These are phyloP conservation scores for Nephrotoma guestfalica DNA, from an alignment of 2,888 invertebrate genomes.

Conservation along the genomic window DNA sequence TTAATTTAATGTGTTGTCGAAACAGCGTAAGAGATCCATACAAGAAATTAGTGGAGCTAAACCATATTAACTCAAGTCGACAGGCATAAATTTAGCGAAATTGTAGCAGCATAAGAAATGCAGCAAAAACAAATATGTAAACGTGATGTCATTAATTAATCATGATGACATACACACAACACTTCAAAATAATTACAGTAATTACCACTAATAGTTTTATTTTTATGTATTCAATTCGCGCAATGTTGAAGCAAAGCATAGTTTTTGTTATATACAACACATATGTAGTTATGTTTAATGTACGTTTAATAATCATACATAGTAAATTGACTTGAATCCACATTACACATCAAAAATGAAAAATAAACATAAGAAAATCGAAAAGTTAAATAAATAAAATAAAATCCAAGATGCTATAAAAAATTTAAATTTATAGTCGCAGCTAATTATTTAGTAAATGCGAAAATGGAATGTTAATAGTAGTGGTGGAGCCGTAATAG, in stretches of 20 bases:
- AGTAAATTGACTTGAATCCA: background rate
- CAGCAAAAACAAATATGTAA: background rate
- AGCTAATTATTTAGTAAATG: background rate
- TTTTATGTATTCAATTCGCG: background rate
- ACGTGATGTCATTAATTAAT: background rate
- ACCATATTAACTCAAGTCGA: background rate
- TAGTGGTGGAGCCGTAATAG: background rate
- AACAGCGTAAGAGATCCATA: background rate
- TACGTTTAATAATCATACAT: background rate
- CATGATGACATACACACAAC: background rate
- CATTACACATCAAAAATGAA: background rate
- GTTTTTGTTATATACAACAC: background rate
- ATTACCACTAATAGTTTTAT: background rate
- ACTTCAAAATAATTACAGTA: background rate
- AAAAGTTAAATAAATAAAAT: background rate
- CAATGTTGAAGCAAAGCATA: background rate
- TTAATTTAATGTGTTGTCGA: background rate
- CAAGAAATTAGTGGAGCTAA: background rate
- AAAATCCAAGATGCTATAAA: background rate
- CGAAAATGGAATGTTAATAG: background rate
- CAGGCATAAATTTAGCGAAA: background rate
- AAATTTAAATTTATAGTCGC: background rate
- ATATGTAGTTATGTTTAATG: background rate
- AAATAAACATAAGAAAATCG: background rate
- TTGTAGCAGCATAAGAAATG: background rate